Evolutionary conservation across 92 coral and sea anemone species (phyloP).

Genomic region (Virgularia gustaviana): DNA sequence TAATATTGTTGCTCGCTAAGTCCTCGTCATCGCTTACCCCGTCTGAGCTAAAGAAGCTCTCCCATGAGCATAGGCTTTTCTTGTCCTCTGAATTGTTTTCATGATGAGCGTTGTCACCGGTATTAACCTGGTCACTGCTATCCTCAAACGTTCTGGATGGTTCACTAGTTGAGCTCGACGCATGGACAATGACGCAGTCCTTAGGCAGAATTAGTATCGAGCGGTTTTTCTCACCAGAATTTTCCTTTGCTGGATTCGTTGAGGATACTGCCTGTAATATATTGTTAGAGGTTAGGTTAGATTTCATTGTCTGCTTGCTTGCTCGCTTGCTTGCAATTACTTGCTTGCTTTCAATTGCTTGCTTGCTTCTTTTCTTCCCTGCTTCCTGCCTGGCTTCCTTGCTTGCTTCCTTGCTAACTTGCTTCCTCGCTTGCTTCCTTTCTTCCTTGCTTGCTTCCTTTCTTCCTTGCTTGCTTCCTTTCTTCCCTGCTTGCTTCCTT

Average conservation of each 20-base stretch:
- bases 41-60: conserved; percentile 7
- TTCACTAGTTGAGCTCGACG: conserved; percentile 12
- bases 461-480: not conserved
- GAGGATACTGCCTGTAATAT: no score
- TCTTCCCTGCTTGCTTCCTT: not conserved
- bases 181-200: conserved; percentile 33
- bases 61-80: conserved; percentile 27
- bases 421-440: not conserved
- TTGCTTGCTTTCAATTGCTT: not conserved
- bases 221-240: no score
- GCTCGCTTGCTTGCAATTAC: no score
- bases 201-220: conserved; percentile 22
- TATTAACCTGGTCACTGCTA: not conserved
- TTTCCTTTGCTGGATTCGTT: no score
- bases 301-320: no score
- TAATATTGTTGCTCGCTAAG: conserved; percentile 4
- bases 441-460: not conserved
- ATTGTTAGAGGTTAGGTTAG: no score
- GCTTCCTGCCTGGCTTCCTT: not conserved
- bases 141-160: no score
- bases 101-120: not conserved
- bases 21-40: conserved; percentile 30
- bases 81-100: conserved; percentile 29
- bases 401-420: not conserved
- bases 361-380: not conserved